Percentiles rank a stretch among this genome's conserved stretches.
These are phyloP conservation scores for Orius insidiosus DNA, from an alignment of 1,140 invertebrate species.

Conservation along the genomic window DNA sequence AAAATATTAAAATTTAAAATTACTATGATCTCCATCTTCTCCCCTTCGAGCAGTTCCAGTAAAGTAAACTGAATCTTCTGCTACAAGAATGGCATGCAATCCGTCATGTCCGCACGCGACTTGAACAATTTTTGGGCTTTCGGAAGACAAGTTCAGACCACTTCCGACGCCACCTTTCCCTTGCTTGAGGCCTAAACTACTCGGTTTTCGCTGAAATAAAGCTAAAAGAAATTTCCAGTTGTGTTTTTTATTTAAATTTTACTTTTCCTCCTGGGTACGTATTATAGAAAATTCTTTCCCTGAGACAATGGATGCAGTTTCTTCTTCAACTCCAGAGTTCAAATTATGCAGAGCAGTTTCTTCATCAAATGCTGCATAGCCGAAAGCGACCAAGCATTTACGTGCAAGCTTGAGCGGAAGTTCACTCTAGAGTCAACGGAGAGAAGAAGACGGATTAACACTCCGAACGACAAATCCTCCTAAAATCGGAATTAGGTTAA, in stretches of 20 bases:
- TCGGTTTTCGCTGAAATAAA: conserved; percentile 64
- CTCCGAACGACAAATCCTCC: conserved; percentile 71
- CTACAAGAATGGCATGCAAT: conserved; percentile 68
- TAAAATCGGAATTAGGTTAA: too few relatives aligned
- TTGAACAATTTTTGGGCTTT: conserved; percentile 61
- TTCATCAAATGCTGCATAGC: conserved; percentile 51
- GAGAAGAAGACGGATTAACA: conserved; percentile 48
- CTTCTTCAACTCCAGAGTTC: conserved; percentile 46
- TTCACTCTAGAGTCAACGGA: conserved; percentile 40
- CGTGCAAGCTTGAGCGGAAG: conserved; percentile 60
- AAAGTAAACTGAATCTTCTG: conserved; percentile 76
- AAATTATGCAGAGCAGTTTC: conserved; percentile 32
- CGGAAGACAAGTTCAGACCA: conserved; percentile 58
- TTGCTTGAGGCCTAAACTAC: conserved; percentile 53
- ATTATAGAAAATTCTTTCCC: conserved; percentile 76
- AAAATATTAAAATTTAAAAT: too few relatives aligned
- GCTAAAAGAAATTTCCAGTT: too few relatives aligned
- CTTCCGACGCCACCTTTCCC: conserved; percentile 32
- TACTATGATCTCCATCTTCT: conserved; percentile 72
- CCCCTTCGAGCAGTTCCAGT: conserved; percentile 76
- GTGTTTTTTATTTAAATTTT: conserved; percentile 15
- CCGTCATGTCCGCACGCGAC: conserved; percentile 85
- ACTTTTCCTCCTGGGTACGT: conserved; percentile 61
- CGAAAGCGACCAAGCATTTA: conserved; percentile 60
- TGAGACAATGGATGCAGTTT: conserved; percentile 42